phyloP scores from a whole-genome alignment of 1,140 invertebrate genomes.

The Hylyphantes graminicola region DNA sequence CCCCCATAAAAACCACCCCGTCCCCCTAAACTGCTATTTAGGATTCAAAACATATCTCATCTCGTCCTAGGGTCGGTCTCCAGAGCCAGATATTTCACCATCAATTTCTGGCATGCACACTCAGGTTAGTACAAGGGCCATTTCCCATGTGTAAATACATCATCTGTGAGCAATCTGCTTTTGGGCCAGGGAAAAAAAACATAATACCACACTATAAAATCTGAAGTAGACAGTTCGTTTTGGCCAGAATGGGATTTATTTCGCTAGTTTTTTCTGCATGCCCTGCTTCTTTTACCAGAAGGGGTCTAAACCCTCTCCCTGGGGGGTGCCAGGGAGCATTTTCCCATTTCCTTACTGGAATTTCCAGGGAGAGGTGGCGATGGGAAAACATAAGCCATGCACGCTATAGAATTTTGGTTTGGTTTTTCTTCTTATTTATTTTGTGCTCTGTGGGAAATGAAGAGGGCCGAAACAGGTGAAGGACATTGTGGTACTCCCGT shows the following conservation, averaged over 20 bases:
- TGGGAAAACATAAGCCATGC: conserved; percentile 49
- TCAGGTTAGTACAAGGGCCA: not conserved
- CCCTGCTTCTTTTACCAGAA: conserved; percentile 1
- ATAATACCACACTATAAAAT: conserved; percentile 54
- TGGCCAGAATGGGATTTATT: conserved; percentile 14
- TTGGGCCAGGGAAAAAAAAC: conserved; percentile 14
- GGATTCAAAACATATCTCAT: conserved; percentile 45
- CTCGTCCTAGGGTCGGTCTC: conserved; percentile 22
- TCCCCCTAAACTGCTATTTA: conserved; percentile 21
- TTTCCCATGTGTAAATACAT: conserved; percentile 53
- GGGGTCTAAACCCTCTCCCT: not conserved
- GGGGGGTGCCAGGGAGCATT: conserved; percentile 45
- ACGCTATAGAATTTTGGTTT: conserved; percentile 48
- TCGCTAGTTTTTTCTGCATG: not conserved
- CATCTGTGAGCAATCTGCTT: conserved; percentile 40
- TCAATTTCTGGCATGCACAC: conserved; percentile 26
- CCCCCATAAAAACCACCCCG: conserved; percentile 1
- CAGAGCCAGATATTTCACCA: conserved; percentile 45
- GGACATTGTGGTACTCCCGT: conserved; percentile 36
- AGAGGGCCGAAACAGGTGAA: conserved; percentile 44
- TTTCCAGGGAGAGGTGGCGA: conserved; percentile 43
- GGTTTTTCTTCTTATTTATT: conserved; percentile 7
- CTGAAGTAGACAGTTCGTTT: conserved; percentile 57
- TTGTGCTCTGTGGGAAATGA: conserved; percentile 47
- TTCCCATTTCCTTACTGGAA: conserved; percentile 51